Conservation (phyloP, 2,113 vertebrate genomes). For the cat (Felis catus) region F.catus_Fca126_mat1.0 CM031418.1:77396501-77397000, state of each 20-base stretch:
- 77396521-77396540: background rate
- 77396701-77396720: constrained; percentile 10
- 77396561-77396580: background rate
- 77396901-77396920: background rate
- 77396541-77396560: background rate
- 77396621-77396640: background rate
- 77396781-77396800: background rate
- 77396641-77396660: background rate
- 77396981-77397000: no score
- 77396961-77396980: no score
- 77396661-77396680: background rate
- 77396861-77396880: background rate
- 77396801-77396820: constrained; percentile 32
- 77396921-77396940: no score
- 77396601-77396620: constrained; percentile 1
- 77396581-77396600: background rate
- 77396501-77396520: background rate
- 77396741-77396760: background rate
- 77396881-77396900: background rate
- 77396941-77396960: no score
- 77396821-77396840: constrained; percentile 4
- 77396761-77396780: background rate
- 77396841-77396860: background rate
- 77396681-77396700: background rate
- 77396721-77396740: background rate